A percentile compares a stretch with the other conserved stretches of the same genome.
Conservation (phyloP, 2,113 vertebrate species). For the Serranochromis macrocephalus region DNA sequence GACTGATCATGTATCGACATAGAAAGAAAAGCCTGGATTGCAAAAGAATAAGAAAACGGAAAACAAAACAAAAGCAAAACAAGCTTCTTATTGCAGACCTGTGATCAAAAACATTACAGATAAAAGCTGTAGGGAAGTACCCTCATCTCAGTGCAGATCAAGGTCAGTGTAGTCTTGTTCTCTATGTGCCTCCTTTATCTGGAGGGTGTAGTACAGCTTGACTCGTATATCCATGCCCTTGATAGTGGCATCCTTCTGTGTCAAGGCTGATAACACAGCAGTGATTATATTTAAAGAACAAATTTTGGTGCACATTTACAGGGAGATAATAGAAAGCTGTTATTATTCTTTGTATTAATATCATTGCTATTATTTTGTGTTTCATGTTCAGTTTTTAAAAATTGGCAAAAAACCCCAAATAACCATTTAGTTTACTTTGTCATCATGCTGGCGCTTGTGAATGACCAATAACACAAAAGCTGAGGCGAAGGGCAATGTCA, state of each 20-base stretch:
- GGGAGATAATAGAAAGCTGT: neutral
- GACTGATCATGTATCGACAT: neutral
- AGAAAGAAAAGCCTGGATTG: neutral
- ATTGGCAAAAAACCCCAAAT: neutral
- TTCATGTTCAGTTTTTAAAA: neutral
- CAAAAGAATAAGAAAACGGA: neutral
- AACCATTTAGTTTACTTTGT: neutral
- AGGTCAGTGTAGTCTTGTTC: neutral
- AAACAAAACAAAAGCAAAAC: neutral
- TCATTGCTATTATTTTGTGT: neutral
- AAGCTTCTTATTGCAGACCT: neutral
- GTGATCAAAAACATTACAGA: neutral
- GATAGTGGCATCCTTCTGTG: neutral
- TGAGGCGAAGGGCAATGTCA: neutral
- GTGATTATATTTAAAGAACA: neutral
- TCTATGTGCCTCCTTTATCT: slow-evolving; percentile 5
- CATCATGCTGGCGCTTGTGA: neutral
- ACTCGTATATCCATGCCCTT: neutral
- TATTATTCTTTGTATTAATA: fast-evolving
- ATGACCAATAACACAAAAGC: neutral
- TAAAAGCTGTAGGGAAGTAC: neutral
- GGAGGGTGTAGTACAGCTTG: neutral
- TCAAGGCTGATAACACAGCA: neutral
- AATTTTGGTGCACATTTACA: neutral
- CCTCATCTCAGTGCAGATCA: neutral